Evolutionary conservation across 2,888 invertebrate species (phyloP), one percentile per base, ranked within the genome.

Genomic region (Cylindroiulus punctatus): DNA sequence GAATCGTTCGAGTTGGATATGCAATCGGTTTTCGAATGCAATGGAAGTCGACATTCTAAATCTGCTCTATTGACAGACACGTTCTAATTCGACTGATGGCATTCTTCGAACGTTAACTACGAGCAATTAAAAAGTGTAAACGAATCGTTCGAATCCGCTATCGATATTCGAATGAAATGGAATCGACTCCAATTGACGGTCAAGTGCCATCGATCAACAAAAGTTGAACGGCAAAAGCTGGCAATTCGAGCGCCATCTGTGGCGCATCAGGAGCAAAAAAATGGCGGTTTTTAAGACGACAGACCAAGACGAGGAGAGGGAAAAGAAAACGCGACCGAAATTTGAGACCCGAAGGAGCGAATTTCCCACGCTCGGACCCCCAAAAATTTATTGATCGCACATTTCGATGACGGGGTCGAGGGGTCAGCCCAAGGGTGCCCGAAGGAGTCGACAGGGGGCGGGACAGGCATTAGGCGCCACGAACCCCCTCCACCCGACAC

Each of bases 341-440:
- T 65, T 65, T 65, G 65, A 65, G 65, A 65, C 26, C n/a, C 26
- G 26, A 26, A 22, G 7, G 10, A n/a, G n/a, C 1, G 19, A n/a
- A 52, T 52, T 65, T 65, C 65, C 65, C 65, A 65, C 65, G 65
- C 26, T 65, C 65, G 22, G 44, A 10, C 44, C 26, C 65, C 26
- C 10, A 65, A 65, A 65, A 65, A 65, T 26, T 65, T 65, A 65
- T 65, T 65, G 65, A 65, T 65, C n/a, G 65, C 65, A 65, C 65
- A 65, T 65, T 65, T 65, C 65, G 65, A 65, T 65, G 65, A 65
- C 65, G 65, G 65, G 65, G 65, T 65, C 65, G 26, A 10, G 44
- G 14, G 14, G 44, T 36, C 44, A 52, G 52, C 3, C 3, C 19
- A 5, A 12, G n/a, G 52, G 52, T n/a, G 1, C 52, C 42, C 19